Evolutionary conservation across 1,140 invertebrate genomes (phyloP).

Genomic region (Macrocentrus cingulum): DNA sequence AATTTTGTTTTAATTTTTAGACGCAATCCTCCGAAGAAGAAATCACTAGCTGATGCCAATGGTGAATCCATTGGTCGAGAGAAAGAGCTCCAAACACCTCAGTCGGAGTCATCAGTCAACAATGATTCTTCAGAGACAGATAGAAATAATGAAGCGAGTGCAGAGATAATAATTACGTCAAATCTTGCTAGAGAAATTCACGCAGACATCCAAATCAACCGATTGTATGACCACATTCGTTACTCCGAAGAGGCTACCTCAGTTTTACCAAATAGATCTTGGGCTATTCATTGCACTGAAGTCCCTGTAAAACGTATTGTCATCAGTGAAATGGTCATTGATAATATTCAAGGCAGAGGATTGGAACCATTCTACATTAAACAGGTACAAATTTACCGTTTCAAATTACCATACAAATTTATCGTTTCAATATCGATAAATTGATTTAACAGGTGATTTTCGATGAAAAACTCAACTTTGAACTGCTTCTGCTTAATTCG

Average conservation of each 20-base stretch:
- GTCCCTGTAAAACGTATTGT: conserved; percentile 30
- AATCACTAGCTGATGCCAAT: neutral
- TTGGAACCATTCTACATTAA: conserved; percentile 30
- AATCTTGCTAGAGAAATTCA: neutral
- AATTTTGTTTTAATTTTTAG: neutral
- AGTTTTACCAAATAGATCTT: conserved; percentile 29
- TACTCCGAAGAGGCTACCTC: conserved; percentile 26
- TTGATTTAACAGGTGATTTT: conserved; percentile 31
- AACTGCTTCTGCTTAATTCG: conserved; percentile 29
- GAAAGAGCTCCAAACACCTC: too few species aligned
- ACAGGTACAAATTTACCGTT: too few species aligned
- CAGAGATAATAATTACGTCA: neutral
- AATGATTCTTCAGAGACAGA: neutral
- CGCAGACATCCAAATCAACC: neutral
- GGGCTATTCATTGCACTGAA: conserved; percentile 32
- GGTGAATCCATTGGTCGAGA: neutral
- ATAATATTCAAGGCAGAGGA: conserved; percentile 16
- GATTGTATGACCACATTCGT: conserved; percentile 20
- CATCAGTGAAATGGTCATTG: conserved; percentile 28
- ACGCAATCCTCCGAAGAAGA: neutral
- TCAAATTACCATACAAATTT: too few species aligned
- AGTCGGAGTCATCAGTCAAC: neutral
- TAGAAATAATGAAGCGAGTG: neutral
- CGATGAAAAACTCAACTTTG: conserved; percentile 32
- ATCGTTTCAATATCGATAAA: neutral